A percentile compares a stretch with the other conserved stretches of the same genome.
phyloP scores from a whole-genome alignment of 2,113 vertebrate genomes.

The Chelonoidis abingdonii region DNA sequence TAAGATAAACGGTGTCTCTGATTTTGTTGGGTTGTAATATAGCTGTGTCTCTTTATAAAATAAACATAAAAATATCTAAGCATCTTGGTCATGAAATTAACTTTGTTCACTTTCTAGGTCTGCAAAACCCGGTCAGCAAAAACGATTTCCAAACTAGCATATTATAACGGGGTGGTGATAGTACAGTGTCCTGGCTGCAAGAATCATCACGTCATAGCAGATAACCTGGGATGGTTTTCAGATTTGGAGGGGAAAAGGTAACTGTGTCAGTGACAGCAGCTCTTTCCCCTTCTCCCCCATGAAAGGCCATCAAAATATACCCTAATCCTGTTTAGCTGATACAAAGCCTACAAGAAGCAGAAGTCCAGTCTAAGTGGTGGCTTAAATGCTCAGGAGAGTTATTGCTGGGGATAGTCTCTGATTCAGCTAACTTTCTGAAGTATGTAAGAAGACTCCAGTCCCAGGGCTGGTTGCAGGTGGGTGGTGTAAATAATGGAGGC shows the following conservation, averaged over 20 bases:
- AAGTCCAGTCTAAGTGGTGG: accelerated
- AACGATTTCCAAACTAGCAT: slow-evolving; percentile 90
- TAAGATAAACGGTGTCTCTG: neutral
- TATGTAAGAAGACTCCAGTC: accelerated
- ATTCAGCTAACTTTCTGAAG: accelerated
- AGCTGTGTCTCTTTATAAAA: accelerated
- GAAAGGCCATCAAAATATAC: accelerated
- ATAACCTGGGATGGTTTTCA: slow-evolving; percentile 95
- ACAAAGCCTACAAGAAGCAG: accelerated
- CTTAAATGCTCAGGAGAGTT: accelerated
- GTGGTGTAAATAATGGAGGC: neutral
- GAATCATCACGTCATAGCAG: slow-evolving; percentile 93
- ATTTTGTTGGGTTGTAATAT: accelerated
- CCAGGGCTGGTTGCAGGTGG: accelerated
- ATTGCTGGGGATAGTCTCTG: accelerated
- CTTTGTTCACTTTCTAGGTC: slow-evolving; percentile 78
- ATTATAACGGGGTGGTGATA: slow-evolving; percentile 92
- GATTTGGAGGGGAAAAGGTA: slow-evolving; percentile 93
- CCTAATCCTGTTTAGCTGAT: accelerated
- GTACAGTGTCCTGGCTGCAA: slow-evolving; percentile 91
- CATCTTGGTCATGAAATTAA: accelerated
- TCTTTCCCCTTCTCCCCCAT: accelerated
- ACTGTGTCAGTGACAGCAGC: neutral
- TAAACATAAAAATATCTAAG: accelerated
- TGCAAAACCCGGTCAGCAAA: slow-evolving; percentile 88